These are phyloP conservation scores for Drosophila mayaguana DNA, from an alignment of 2,888 invertebrate genomes.

Conservation along the genomic window DNA sequence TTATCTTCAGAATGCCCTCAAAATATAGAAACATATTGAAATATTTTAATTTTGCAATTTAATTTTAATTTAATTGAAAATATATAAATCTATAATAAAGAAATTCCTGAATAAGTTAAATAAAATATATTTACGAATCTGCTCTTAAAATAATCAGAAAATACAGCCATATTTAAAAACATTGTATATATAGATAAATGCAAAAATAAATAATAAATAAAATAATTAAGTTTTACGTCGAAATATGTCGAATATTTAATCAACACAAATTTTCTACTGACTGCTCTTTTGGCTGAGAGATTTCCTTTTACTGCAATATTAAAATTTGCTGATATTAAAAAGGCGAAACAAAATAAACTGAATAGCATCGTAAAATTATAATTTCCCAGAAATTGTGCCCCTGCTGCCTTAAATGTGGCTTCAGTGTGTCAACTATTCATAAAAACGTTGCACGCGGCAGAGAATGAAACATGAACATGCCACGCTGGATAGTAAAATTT, in stretches of 20 bases:
- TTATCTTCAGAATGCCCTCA: too few species aligned
- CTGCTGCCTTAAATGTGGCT: background rate
- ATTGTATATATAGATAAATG: too few species aligned
- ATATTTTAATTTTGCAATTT: too few species aligned
- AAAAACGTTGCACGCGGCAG: background rate
- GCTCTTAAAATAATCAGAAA: too few species aligned
- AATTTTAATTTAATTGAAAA: too few species aligned
- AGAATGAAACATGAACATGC: background rate
- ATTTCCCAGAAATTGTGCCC: background rate
- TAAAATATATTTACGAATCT: too few species aligned
- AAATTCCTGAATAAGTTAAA: too few species aligned
- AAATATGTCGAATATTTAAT: too few species aligned
- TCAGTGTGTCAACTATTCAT: conserved; percentile 5
- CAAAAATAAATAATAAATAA: too few species aligned
- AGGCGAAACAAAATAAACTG: background rate
- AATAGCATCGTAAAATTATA: background rate
- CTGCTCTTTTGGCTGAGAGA: background rate
- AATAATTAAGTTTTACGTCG: too few species aligned
- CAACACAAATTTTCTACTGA: background rate
- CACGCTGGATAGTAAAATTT: conserved; percentile 1
- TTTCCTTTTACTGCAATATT: background rate
- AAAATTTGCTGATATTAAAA: background rate
- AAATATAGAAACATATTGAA: too few species aligned
- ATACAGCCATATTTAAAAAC: background rate
- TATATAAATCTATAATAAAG: too few species aligned